Conservation (phyloP, 2,797 vertebrate genomes). For the Aeoliscus strigatus region DNA sequence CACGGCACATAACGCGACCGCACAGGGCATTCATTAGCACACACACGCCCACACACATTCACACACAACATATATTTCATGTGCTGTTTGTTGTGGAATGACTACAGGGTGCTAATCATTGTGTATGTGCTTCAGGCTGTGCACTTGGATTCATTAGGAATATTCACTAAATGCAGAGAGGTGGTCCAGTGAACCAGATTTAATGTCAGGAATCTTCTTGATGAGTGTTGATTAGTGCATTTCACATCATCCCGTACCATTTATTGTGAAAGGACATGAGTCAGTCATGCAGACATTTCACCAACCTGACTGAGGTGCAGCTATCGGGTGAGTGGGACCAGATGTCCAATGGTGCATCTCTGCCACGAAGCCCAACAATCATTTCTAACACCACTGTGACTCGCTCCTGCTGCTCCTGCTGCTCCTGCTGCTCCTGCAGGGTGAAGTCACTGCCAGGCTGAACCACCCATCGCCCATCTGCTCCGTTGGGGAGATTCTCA, state of each 20-base stretch:
- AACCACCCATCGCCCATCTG: constrained; percentile 73
- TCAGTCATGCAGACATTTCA: constrained; percentile 13
- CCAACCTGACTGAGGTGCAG: constrained; percentile 43
- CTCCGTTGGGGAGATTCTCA: constrained; percentile 61
- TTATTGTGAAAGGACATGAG: no score
- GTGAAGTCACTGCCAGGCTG: constrained; percentile 67
- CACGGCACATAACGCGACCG: constrained; percentile 19
- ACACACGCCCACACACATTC: no score
- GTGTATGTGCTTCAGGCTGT: neutral
- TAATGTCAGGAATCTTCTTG: neutral
- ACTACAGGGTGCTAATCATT: constrained; percentile 3
- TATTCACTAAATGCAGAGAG: neutral
- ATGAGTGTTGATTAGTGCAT: no score
- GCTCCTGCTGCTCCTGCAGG: constrained; percentile 59
- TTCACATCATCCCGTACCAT: no score
- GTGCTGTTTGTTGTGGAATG: constrained; percentile 9
- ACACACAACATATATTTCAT: constrained; percentile 15
- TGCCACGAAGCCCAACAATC: constrained; percentile 52
- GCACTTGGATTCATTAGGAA: constrained; percentile 7
- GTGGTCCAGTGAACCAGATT: neutral
- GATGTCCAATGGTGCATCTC: constrained; percentile 61
- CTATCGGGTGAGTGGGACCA: constrained; percentile 38
- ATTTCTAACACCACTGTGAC: constrained; percentile 50
- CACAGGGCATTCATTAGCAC: constrained; percentile 33
- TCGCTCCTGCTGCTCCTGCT: constrained; percentile 55